Evolutionary conservation across 2,797 vertebrate species (phyloP), one percentile per base, ranked within the genome.

Genomic region (Neomorphus geoffroyi): DNA sequence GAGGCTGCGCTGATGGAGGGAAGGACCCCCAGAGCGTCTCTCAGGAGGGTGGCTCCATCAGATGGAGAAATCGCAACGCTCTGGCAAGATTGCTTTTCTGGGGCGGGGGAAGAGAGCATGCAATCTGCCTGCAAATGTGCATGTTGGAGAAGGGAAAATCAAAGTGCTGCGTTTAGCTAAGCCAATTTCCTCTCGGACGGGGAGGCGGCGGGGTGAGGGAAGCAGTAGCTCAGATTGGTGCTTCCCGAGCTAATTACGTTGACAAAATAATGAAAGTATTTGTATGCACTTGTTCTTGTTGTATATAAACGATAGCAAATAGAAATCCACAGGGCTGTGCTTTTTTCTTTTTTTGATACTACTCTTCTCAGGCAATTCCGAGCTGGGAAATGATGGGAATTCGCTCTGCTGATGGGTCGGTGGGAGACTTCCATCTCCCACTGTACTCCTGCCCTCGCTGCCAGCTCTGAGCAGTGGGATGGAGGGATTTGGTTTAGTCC

Each of bases 201-300:
- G 73, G 87, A 65, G 70, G 66, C 8, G 7, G 45, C 1, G 2
- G 58, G 41, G n/a, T 2, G 46, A 80, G 91, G 87, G 96, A 96
- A 92, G 94, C 17, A 6, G 18, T 4, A 58, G 70, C 58, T 90
- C 21, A 90, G 81, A 90, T 90, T 95, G 96, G 78, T 88, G 94
- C 95, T 97, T 96, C 86, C 88, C 39, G 7, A 90, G 95, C 94
- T 94, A 95, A 93, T 93, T 96, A 94, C 97, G 94, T 96, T 96
- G 97, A 96, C 94, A 96, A 96, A 97, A 97, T 96, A 90, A 96
- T 96, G 95, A 66, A 94, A 94, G 60, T 70, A 43, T 95, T 86
- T 97, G 93, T 93, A 93, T 93, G 89, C 82, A 30, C 89, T 97
- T 83, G 86, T 90, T 96, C 87, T 88, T 64, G 51, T 92, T 94